Conservation (phyloP, 2,113 vertebrate genomes). For the Ahaetulla prasina region DNA sequence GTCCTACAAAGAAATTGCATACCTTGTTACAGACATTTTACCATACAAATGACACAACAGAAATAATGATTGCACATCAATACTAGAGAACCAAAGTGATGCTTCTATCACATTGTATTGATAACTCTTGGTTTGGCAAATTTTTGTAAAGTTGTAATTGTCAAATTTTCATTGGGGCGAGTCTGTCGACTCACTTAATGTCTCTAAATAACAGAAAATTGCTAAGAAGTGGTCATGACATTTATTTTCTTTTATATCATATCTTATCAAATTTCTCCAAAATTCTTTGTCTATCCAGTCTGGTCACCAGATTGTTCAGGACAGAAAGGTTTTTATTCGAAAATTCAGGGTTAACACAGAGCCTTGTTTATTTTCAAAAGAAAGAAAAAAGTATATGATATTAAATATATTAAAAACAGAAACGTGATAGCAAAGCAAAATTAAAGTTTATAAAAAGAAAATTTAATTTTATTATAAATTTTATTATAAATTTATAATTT, state of each 20-base stretch:
- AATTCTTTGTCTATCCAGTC: neutral
- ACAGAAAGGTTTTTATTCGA: neutral
- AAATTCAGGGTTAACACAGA: neutral
- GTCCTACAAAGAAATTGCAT: conserved; percentile 10
- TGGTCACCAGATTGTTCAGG: neutral
- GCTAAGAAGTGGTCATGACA: too few species aligned
- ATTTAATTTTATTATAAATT: neutral
- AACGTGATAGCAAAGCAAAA: neutral
- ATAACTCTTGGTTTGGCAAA: neutral
- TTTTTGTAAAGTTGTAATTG: neutral
- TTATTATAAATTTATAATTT: neutral
- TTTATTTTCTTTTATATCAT: too few species aligned
- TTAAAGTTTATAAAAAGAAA: neutral
- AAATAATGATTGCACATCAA: conserved; percentile 16
- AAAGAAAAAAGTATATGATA: neutral
- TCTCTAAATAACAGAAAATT: too few species aligned
- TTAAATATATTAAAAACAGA: neutral
- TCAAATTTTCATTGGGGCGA: too few species aligned
- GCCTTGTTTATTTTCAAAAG: neutral
- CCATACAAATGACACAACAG: neutral
- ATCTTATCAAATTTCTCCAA: too few species aligned
- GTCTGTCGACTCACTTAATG: too few species aligned
- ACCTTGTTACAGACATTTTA: neutral
- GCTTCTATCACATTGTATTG: neutral
- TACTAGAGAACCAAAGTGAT: neutral